Evolutionary conservation across 2,113 vertebrate species (phyloP).

Genomic region (Erinaceus europaeus): DNA sequence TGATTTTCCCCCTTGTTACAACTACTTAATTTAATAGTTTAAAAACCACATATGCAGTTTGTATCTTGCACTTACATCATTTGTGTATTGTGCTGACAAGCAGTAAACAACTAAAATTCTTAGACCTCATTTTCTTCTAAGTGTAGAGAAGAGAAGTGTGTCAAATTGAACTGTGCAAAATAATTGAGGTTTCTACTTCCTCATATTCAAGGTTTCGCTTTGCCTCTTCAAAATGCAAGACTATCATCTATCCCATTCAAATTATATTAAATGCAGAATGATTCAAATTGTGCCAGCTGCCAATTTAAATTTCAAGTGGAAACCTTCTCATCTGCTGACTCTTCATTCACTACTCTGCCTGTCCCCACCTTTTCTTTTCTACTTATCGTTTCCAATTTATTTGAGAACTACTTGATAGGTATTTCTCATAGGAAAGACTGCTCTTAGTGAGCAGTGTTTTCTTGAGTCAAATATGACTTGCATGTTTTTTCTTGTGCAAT

Average conservation of each 20-base stretch:
- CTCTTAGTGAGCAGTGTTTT: slow-evolving; percentile 3
- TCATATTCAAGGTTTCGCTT: slow-evolving; percentile 49
- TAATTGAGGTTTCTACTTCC: slow-evolving; percentile 41
- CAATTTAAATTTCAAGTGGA: slow-evolving; percentile 73
- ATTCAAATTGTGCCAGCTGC: slow-evolving; percentile 63
- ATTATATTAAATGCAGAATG: slow-evolving; percentile 67
- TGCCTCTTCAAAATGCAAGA: slow-evolving; percentile 44
- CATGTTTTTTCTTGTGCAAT: not conserved
- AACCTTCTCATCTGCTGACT: slow-evolving; percentile 62
- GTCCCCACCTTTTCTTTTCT: not conserved
- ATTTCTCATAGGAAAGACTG: slow-evolving; percentile 39
- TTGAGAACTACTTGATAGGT: slow-evolving; percentile 52
- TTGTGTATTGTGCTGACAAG: slow-evolving; percentile 3
- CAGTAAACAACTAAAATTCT: slow-evolving; percentile 36
- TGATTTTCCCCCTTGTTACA: not conserved
- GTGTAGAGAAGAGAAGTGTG: slow-evolving; percentile 2
- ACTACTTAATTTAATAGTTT: not conserved
- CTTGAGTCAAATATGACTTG: slow-evolving; percentile 41
- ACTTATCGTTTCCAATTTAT: slow-evolving; percentile 43
- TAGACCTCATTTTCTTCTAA: slow-evolving; percentile 45
- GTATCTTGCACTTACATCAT: not conserved
- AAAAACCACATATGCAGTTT: not conserved
- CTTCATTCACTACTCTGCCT: slow-evolving; percentile 24
- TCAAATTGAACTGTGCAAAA: slow-evolving; percentile 42
- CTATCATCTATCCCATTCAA: slow-evolving; percentile 57